Evolutionary conservation across 2,113 vertebrate species (phyloP), one percentile per base, ranked within the genome.

Genomic region (Microcebus lehilahytsara): DNA sequence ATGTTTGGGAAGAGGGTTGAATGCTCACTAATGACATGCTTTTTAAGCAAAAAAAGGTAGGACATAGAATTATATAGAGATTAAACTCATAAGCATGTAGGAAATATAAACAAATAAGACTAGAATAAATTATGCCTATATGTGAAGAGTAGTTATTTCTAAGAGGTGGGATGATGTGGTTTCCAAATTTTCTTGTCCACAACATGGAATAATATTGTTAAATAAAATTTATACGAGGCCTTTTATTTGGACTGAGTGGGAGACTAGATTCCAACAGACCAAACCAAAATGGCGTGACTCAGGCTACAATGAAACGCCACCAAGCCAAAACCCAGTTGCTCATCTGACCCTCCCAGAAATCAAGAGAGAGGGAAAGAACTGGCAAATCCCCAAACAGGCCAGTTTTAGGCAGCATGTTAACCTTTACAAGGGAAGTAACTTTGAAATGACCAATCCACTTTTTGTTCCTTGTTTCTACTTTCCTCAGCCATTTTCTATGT

Each of bases 1-100:
- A 67, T 80, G 58, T 66, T 74, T 67, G 17, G 74, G 14, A 71
- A 62, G 66, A 34, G 49, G 40, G 22, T 53, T 79, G 79, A 81
- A 72, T n/a, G 12, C 23, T 22, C 72, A 37, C 9, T 64, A 75
- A 62, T 86, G 37, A 58, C 77, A 90, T 12, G 20, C 42, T 49
- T 89, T 93, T 85, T 79, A 91, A 93, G 37, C 37, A 53, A 88
- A 94, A 69, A 53, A 75, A 91, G 74, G n/a, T 37, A 30, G 66
- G 25, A 58, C 53, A 49, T 93, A 79, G 90, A 77, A 80, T 51
- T 51, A 9, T 89, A 14, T 25, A 32, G 37, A 34, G 92, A 56
- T 51, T 62, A 56, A 8, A 4, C 30, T 83, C n/a, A 92, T 51
- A 23, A 62, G 32, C 34, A 53, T 46, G 46, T 56, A 56, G 25